These are phyloP conservation scores for Serranus cabrilla DNA, from an alignment of 2,797 vertebrate species.

Conservation along the genomic window DNA sequence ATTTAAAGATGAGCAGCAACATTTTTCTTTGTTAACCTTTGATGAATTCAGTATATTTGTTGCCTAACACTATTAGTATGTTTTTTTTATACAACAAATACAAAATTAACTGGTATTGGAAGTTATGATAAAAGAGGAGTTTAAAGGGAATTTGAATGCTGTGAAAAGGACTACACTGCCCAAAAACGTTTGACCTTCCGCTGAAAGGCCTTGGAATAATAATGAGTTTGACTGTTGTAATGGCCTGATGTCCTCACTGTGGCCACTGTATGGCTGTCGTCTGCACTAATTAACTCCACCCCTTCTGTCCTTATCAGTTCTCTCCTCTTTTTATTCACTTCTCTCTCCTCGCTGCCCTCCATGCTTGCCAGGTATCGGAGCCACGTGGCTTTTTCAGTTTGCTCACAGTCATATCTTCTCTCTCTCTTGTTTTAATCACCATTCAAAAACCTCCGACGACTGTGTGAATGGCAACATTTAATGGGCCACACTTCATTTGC, in stretches of 20 bases:
- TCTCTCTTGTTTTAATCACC: conserved; percentile 79
- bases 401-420: conserved; percentile 72
- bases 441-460: conserved; percentile 71
- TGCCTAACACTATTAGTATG: neutral
- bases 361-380: conserved; percentile 51
- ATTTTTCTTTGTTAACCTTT: neutral
- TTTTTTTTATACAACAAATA: neutral
- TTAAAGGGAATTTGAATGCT: conserved; percentile 3
- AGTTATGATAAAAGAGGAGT: conserved; percentile 6
- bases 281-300: conserved; percentile 65
- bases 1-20: neutral
- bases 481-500: conserved; percentile 84
- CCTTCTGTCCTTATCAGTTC: conserved; percentile 63
- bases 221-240: conserved; percentile 54
- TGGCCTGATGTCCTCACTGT: conserved; percentile 37
- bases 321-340: conserved; percentile 53
- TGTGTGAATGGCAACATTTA: conserved; percentile 78
- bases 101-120: conserved; percentile 3
- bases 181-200: conserved; percentile 53
- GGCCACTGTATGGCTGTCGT: conserved; percentile 48
- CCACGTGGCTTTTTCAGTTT: conserved; percentile 51
- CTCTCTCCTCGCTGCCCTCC: conserved; percentile 35
- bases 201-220: conserved; percentile 38
- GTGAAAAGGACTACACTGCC: conserved; percentile 12
- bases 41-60: neutral